These are phyloP conservation scores for Hypselothyrea guttata DNA, from an alignment of 2,888 invertebrate species.

Conservation along the genomic window DNA sequence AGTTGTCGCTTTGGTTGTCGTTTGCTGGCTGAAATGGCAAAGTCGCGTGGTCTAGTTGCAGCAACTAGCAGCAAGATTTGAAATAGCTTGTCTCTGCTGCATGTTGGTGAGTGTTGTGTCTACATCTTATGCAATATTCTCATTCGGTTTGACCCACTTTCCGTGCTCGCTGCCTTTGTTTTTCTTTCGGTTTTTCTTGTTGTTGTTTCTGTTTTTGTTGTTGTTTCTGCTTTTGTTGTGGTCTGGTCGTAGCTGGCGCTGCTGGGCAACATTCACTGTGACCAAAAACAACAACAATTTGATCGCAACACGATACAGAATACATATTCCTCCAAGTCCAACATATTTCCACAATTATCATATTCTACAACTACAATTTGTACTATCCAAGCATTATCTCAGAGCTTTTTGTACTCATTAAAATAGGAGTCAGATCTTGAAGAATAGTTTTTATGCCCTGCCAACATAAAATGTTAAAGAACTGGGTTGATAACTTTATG, in stretches of 20 bases:
- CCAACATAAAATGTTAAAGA: too few relatives aligned
- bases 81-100: conserved; percentile 58
- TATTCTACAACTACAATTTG: too few relatives aligned
- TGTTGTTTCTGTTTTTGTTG: conserved; percentile 53
- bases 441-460: too few relatives aligned
- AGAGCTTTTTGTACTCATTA: too few relatives aligned
- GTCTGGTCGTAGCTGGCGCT: conserved; percentile 49
- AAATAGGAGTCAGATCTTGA: too few relatives aligned
- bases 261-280: conserved; percentile 68
- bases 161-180: conserved; percentile 45
- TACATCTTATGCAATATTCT: conserved; percentile 74
- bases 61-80: conserved; percentile 63
- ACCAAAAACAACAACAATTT: conserved; percentile 52
- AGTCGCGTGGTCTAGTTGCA: conserved; percentile 70
- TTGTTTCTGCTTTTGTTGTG: conserved; percentile 41
- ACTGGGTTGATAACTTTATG: too few relatives aligned
- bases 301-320: conserved; percentile 34
- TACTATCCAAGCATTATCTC: too few relatives aligned
- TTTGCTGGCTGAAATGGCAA: conserved; percentile 42
- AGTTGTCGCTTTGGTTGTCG: conserved; percentile 31
- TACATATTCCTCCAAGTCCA: conserved; percentile 3
- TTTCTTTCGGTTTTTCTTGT: conserved; percentile 37
- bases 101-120: conserved; percentile 61
- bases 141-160: conserved; percentile 70
- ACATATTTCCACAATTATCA: not conserved